A percentile compares a stretch with the other conserved stretches of the same genome.
Conservation (phyloP, 2,797 vertebrate genomes). For the Manis crassicaudata region DNA sequence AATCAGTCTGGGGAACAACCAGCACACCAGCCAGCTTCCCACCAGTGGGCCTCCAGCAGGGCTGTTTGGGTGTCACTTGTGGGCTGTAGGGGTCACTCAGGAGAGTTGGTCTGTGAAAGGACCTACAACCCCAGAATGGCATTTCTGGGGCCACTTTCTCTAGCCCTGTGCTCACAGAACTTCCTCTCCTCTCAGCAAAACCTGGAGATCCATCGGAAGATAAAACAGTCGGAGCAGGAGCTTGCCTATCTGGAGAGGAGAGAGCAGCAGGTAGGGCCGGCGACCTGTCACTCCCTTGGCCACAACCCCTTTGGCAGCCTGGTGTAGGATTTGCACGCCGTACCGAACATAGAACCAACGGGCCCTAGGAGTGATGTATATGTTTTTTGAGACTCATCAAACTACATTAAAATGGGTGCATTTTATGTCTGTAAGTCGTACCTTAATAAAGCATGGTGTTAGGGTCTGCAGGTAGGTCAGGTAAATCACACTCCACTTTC, state of each 20-base stretch:
- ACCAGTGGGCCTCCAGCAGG: background rate
- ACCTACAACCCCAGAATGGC: background rate
- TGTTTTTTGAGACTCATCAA: background rate
- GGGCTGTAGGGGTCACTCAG: background rate
- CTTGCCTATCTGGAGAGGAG: constrained; percentile 96
- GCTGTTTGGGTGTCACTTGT: background rate
- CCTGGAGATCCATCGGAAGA: constrained; percentile 97
- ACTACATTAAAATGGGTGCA: background rate
- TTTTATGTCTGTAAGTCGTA: constrained; percentile 18
- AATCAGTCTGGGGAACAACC: background rate
- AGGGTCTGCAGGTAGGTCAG: background rate
- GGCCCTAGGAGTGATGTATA: background rate
- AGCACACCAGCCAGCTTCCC: background rate
- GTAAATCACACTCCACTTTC: background rate
- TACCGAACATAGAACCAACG: background rate
- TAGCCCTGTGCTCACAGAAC: constrained; percentile 60
- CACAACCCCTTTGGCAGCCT: background rate
- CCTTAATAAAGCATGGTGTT: background rate
- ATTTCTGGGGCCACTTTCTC: background rate
- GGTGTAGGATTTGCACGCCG: background rate
- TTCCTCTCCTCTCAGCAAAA: constrained; percentile 92
- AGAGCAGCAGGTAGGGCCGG: constrained; percentile 92
- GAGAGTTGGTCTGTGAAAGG: constrained; percentile 20
- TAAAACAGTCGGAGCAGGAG: constrained; percentile 96
- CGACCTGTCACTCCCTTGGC: background rate